Percentiles rank a stretch among this genome's conserved stretches.
Conservation (phyloP, 2,888 invertebrate species). For the Amblyteles armatorius region DNA sequence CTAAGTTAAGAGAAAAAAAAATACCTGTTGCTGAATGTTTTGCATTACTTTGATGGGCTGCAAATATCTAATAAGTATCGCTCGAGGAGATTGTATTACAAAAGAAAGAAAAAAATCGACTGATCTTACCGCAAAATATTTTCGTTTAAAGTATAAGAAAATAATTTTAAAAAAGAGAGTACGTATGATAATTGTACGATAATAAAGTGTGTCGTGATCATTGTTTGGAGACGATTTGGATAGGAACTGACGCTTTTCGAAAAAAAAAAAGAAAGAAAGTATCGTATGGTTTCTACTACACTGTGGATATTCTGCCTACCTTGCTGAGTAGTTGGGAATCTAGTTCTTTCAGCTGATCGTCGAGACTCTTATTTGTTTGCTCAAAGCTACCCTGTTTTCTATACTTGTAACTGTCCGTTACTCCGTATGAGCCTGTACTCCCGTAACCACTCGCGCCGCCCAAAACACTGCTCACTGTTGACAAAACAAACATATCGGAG, state of each 20-base stretch:
- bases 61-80: conserved; percentile 57
- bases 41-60: conserved; percentile 64
- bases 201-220: conserved; percentile 53
- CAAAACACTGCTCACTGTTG: conserved; percentile 86
- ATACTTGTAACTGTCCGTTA: conserved; percentile 86
- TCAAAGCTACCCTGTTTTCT: conserved; percentile 88
- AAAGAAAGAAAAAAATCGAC: conserved; percentile 37
- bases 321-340: conserved; percentile 91
- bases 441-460: conserved; percentile 87
- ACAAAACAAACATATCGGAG: conserved; percentile 66
- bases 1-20: conserved; percentile 53
- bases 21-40: conserved; percentile 66
- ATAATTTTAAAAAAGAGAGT: conserved; percentile 14
- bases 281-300: conserved; percentile 69
- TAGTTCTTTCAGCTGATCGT: conserved; percentile 93
- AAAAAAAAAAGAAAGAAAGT: conserved; percentile 28
- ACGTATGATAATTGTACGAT: conserved; percentile 55
- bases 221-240: conserved; percentile 66
- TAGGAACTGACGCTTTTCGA: conserved; percentile 69
- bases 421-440: conserved; percentile 86
- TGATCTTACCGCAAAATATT: conserved; percentile 42
- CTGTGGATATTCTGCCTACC: conserved; percentile 82
- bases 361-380: conserved; percentile 91
- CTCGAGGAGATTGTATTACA: conserved; percentile 43
- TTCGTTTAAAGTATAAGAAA: conserved; percentile 14